Percentiles rank a stretch among this genome's conserved stretches.
Evolutionary conservation across 2,888 invertebrate genomes (phyloP).

Genomic region (Agrochola lychnidis): DNA sequence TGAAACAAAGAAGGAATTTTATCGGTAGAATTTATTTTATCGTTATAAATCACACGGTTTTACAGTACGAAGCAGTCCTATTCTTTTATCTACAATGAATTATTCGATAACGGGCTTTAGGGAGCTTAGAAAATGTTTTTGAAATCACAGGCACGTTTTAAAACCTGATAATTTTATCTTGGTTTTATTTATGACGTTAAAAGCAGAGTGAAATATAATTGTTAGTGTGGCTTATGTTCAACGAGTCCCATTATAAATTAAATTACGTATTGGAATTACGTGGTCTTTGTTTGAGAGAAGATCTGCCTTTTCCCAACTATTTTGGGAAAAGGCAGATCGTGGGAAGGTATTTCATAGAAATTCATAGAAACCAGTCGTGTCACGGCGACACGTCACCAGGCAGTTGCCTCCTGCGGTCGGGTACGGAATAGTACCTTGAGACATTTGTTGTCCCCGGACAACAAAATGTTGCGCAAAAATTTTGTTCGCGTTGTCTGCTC

Average conservation of each 20-base stretch:
- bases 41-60: slow-evolving; percentile 73
- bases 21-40: slow-evolving; percentile 72
- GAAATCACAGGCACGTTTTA: slow-evolving; percentile 43
- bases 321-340: no score
- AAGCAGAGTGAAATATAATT: slow-evolving; percentile 10
- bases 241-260: neutral
- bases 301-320: no score
- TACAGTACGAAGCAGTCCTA: slow-evolving; percentile 58
- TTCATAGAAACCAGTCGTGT: no score
- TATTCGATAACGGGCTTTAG: slow-evolving; percentile 52
- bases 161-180: slow-evolving; percentile 31
- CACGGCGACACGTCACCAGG: no score
- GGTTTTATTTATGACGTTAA: slow-evolving; percentile 12
- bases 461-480: no score
- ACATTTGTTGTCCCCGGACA: no score
- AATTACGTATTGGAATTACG: neutral
- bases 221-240: slow-evolving; percentile 15
- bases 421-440: no score
- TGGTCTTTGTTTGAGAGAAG: no score
- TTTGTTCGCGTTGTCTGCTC: no score
- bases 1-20: slow-evolving; percentile 62
- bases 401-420: no score
- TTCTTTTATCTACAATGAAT: slow-evolving; percentile 66
- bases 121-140: slow-evolving; percentile 37
- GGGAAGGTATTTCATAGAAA: no score